A percentile compares a stretch with the other conserved stretches of the same genome.
phyloP scores from a whole-genome alignment of 2,113 vertebrate genomes.

The Myrmecophaga tridactyla region DNA sequence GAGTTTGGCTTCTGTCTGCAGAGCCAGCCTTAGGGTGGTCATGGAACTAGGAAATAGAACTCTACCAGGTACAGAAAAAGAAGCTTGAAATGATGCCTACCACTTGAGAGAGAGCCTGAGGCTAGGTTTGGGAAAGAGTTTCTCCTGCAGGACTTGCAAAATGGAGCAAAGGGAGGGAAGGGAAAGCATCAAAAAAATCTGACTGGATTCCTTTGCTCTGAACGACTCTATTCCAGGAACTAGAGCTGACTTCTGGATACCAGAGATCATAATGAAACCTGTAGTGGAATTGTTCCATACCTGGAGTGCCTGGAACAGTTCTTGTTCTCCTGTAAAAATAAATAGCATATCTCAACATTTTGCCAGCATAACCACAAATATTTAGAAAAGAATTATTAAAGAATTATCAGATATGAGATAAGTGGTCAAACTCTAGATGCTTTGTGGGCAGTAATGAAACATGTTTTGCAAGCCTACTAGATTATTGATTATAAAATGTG shows the following conservation, averaged over 20 bases:
- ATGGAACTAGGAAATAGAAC: background rate
- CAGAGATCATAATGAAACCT: background rate
- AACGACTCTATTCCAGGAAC: background rate
- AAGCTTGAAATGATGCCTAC: background rate
- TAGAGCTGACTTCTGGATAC: background rate
- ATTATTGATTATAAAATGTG: background rate
- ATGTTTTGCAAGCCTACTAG: background rate
- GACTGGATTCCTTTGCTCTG: background rate
- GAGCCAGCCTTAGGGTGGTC: background rate
- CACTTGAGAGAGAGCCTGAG: background rate
- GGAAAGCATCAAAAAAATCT: background rate
- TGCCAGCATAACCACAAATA: slow-evolving; percentile 32
- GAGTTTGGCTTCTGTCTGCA: background rate
- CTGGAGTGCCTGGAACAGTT: slow-evolving; percentile 65
- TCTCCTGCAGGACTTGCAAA: background rate
- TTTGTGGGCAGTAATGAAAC: slow-evolving; percentile 22
- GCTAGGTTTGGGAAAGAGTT: background rate
- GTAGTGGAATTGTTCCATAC: slow-evolving; percentile 66
- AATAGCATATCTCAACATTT: slow-evolving; percentile 55
- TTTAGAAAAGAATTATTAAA: slow-evolving; percentile 49
- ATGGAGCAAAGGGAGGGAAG: background rate
- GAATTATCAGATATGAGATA: slow-evolving; percentile 42
- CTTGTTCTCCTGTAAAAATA: slow-evolving; percentile 71
- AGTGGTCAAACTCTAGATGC: slow-evolving; percentile 47
- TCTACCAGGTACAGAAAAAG: background rate